phyloP scores from a whole-genome alignment of 2,113 vertebrate species.

The Mirza zaza region DNA sequence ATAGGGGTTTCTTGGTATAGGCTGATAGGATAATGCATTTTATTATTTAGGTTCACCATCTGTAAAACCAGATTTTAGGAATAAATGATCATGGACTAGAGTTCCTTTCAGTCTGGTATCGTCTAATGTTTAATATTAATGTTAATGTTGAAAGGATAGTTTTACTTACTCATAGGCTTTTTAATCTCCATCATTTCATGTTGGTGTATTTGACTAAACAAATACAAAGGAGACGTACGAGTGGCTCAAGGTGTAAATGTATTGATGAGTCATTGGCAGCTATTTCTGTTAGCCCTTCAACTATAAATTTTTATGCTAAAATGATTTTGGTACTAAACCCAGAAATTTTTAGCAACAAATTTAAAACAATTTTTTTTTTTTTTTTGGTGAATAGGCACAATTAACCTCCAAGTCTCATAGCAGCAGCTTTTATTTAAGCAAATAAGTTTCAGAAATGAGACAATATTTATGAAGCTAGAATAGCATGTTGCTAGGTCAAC shows the following conservation, averaged over 20 bases:
- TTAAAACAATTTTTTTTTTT: constrained; percentile 17
- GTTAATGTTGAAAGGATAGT: neutral
- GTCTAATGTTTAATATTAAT: neutral
- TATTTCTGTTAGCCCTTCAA: neutral
- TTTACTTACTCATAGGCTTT: neutral
- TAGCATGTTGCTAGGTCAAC: constrained; percentile 40
- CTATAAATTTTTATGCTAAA: neutral
- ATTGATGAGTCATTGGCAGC: neutral
- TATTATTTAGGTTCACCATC: constrained; percentile 22
- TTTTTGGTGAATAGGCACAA: constrained; percentile 54
- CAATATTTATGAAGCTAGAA: constrained; percentile 67
- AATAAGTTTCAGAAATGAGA: constrained; percentile 56
- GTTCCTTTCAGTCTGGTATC: neutral
- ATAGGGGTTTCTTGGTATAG: neutral
- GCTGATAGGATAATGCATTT: constrained; percentile 9
- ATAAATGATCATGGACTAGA: neutral
- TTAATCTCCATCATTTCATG: neutral
- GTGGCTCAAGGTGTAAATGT: neutral
- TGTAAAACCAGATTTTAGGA: constrained; percentile 42
- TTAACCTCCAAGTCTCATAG: constrained; percentile 57
- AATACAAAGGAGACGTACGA: neutral
- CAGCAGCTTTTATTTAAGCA: constrained; percentile 61
- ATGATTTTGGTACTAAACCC: constrained; percentile 13
- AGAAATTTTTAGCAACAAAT: constrained; percentile 62
- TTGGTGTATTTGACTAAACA: neutral